Evolutionary conservation across 1,140 invertebrate genomes (phyloP).

Genomic region (Nephotettix cincticeps): DNA sequence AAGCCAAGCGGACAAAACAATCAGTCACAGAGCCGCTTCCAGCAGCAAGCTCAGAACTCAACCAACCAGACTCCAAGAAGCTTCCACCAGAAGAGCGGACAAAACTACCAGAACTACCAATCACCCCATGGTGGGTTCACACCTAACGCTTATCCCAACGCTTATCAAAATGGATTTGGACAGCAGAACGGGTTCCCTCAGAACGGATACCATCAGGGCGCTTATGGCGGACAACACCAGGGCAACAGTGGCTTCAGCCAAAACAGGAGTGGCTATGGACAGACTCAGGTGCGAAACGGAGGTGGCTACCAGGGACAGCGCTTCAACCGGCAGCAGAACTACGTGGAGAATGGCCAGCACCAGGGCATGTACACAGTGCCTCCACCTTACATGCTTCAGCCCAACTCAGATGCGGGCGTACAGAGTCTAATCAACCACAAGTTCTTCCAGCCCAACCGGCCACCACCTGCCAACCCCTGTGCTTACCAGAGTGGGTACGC

Average conservation of each 20-base stretch:
- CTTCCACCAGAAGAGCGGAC: slow-evolving; percentile 23
- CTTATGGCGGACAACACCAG: slow-evolving; percentile 31
- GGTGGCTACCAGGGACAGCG: slow-evolving; percentile 44
- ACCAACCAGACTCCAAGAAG: not conserved
- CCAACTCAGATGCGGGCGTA: slow-evolving; percentile 51
- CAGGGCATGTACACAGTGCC: slow-evolving; percentile 53
- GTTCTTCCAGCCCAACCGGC: slow-evolving; percentile 57
- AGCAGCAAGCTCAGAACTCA: not conserved
- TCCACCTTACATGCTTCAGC: slow-evolving; percentile 53
- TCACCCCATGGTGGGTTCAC: slow-evolving; percentile 2
- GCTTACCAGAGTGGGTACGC: slow-evolving; percentile 53
- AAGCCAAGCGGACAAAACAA: slow-evolving; percentile 10
- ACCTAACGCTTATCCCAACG: slow-evolving; percentile 43
- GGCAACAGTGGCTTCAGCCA: slow-evolving; percentile 11
- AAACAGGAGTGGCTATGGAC: slow-evolving; percentile 29
- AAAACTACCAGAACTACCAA: slow-evolving; percentile 5
- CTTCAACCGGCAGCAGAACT: slow-evolving; percentile 41
- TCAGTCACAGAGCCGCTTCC: slow-evolving; percentile 11
- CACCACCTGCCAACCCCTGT: slow-evolving; percentile 53
- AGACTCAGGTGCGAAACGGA: slow-evolving; percentile 39
- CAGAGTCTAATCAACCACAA: slow-evolving; percentile 60
- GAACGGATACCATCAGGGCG: slow-evolving; percentile 44
- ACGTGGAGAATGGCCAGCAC: slow-evolving; percentile 43
- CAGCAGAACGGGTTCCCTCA: slow-evolving; percentile 34
- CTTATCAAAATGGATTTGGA: slow-evolving; percentile 10